These are phyloP conservation scores for Glossophaga mutica DNA, from an alignment of 2,797 vertebrate species.

Conservation along the genomic window DNA sequence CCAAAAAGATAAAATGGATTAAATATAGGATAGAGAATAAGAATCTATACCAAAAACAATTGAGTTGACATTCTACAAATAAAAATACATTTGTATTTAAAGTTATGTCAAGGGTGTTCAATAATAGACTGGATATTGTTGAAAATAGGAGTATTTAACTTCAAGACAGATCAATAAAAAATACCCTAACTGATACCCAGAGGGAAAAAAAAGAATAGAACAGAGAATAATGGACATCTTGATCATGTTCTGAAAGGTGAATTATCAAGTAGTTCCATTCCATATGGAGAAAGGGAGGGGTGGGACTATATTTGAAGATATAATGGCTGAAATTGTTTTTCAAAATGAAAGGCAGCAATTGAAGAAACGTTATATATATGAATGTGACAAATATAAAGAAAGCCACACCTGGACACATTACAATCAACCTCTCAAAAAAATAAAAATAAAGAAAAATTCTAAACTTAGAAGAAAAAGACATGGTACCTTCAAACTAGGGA, in stretches of 20 bases:
- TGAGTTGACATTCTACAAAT: background rate
- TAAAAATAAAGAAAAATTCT: background rate
- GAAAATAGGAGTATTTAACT: background rate
- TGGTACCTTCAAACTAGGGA: background rate
- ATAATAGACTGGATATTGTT: background rate
- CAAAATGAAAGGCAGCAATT: background rate
- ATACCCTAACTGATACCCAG: background rate
- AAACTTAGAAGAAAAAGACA: background rate
- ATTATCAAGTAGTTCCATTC: background rate
- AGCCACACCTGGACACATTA: background rate
- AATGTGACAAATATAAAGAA: background rate
- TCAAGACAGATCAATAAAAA: background rate
- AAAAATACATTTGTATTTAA: background rate
- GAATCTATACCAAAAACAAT: background rate
- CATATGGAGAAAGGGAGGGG: background rate
- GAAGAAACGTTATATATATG: background rate
- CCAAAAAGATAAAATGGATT: background rate
- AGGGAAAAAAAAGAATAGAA: background rate
- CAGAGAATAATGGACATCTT: accelerated
- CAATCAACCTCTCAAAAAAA: background rate
- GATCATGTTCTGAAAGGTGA: accelerated
- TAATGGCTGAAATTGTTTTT: background rate
- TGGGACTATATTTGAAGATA: too few species aligned
- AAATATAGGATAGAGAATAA: background rate
- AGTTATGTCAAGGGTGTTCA: background rate